Conservation (phyloP, 2,113 vertebrate genomes). For the Grammatotria lemairii region DNA sequence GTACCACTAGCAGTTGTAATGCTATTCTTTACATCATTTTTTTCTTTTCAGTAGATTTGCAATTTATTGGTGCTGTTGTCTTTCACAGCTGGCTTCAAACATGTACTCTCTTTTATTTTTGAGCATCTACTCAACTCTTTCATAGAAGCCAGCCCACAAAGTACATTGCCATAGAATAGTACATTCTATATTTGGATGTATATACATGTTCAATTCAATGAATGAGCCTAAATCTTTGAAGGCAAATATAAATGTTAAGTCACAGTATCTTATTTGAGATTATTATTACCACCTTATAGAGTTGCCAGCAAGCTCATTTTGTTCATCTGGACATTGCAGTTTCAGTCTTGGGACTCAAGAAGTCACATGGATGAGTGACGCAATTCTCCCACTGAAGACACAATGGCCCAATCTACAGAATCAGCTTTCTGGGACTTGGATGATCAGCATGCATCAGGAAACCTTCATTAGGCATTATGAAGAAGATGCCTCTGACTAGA, state of each 20-base stretch:
- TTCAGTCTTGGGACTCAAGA: not conserved
- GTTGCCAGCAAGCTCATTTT: not conserved
- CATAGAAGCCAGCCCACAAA: not conserved
- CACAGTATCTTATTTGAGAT: not conserved
- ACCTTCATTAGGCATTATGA: not conserved
- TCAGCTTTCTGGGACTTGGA: not conserved
- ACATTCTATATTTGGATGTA: not conserved
- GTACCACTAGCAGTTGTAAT: not conserved
- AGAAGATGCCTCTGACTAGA: not conserved
- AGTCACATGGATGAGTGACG: not conserved
- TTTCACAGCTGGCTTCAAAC: not conserved
- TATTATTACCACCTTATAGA: not conserved
- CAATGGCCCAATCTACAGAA: not conserved
- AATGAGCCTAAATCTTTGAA: not conserved
- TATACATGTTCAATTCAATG: not conserved
- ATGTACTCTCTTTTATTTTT: not conserved
- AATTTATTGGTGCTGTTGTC: not conserved
- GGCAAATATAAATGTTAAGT: not conserved
- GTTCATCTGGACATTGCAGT: not conserved
- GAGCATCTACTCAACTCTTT: not conserved
- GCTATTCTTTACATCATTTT: not conserved
- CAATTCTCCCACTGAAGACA: not conserved
- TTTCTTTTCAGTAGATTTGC: not conserved
- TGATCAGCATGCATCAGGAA: not conserved
- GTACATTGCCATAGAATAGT: not conserved